Evolutionary conservation across 2,113 vertebrate species (phyloP).

Genomic region (Cisticola juncidis): DNA sequence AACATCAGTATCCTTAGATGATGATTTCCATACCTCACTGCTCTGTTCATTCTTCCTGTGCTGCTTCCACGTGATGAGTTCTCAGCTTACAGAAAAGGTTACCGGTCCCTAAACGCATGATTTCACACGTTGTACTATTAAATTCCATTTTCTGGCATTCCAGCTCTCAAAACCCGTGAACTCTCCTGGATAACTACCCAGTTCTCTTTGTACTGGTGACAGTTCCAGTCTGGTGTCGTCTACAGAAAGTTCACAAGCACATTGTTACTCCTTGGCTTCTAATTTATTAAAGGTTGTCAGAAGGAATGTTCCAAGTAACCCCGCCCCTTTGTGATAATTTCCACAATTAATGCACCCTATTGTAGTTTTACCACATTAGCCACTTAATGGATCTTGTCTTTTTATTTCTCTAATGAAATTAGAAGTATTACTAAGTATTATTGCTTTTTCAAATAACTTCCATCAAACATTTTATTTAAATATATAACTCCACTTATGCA

Average conservation of each 20-base stretch:
- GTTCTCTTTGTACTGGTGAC: background rate
- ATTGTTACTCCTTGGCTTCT: background rate
- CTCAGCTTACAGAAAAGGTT: constrained; percentile 16
- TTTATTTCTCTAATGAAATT: background rate
- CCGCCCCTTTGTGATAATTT: background rate
- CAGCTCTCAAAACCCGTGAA: background rate
- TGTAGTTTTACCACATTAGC: background rate
- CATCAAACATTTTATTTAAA: background rate
- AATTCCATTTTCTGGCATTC: background rate
- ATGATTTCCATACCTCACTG: background rate
- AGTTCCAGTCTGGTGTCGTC: background rate
- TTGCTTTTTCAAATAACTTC: background rate
- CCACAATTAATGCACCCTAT: background rate
- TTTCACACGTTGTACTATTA: background rate
- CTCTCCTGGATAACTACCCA: background rate
- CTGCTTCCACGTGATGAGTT: background rate
- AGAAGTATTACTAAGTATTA: background rate
- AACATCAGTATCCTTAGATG: background rate
- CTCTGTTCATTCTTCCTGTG: background rate
- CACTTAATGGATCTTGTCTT: background rate
- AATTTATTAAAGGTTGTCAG: background rate
- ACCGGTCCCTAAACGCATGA: background rate
- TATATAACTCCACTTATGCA: background rate
- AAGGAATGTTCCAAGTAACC: background rate
- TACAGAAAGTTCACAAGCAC: background rate